Evolutionary conservation across 2,797 vertebrate species (phyloP).

Genomic region (Pygocentrus nattereri): DNA sequence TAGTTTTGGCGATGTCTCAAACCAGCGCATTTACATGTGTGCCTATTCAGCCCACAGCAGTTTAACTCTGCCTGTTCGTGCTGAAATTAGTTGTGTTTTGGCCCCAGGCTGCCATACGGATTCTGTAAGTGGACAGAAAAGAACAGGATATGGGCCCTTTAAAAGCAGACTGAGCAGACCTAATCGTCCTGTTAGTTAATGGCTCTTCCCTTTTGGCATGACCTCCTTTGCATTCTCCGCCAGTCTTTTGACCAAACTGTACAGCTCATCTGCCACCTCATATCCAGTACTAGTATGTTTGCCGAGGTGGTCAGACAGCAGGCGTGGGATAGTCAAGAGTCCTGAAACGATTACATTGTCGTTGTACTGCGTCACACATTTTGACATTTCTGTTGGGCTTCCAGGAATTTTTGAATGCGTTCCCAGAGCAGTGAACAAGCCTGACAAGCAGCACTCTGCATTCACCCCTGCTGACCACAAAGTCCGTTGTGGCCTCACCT

Average conservation of each 20-base stretch:
- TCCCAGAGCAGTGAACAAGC: neutral
- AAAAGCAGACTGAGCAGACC: no score
- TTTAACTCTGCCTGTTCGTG: no score
- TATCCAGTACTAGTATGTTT: neutral
- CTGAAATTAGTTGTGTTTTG: no score
- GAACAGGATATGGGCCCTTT: no score
- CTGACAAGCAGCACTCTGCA: neutral
- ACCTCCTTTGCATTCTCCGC: neutral
- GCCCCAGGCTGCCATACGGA: no score
- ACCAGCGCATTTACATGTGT: no score
- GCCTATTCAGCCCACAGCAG: no score
- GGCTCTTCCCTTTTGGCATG: no score
- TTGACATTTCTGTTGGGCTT: neutral
- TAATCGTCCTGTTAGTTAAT: no score
- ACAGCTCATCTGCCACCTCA: neutral
- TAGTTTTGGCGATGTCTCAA: no score
- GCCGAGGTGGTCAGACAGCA: neutral
- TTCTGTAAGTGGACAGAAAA: no score
- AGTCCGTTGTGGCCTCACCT: neutral
- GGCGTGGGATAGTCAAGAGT: neutral
- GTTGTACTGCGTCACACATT: neutral
- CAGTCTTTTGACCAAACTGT: neutral
- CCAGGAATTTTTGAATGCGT: neutral
- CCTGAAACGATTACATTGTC: neutral
- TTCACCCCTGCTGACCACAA: neutral